Conservation (phyloP, 2,888 invertebrate genomes). For the Drosophila mulleri region DNA sequence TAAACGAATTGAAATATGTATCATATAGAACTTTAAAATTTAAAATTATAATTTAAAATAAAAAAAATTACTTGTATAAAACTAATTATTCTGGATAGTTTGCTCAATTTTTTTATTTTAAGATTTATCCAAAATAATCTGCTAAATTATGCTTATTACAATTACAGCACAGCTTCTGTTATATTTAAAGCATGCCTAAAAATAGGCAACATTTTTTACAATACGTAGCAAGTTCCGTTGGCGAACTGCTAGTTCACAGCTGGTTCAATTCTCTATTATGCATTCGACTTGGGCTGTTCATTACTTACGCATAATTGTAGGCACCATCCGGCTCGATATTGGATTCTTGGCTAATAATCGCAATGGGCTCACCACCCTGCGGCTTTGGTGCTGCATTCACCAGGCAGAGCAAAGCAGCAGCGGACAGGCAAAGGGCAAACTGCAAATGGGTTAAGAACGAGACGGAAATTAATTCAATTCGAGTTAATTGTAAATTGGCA, state of each 20-base stretch:
- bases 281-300: neutral
- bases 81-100: neutral
- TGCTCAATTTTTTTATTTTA: neutral
- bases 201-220: conserved; percentile 34
- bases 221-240: conserved; percentile 8
- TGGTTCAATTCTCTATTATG: conserved; percentile 1
- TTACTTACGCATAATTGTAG: conserved; percentile 89
- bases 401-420: conserved; percentile 81
- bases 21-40: no score
- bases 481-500: conserved; percentile 47
- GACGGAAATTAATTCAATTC: conserved; percentile 53
- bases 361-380: conserved; percentile 87
- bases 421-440: conserved; percentile 80
- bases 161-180: neutral
- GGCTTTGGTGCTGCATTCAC: conserved; percentile 87
- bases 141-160: neutral
- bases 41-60: no score
- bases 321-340: conserved; percentile 90
- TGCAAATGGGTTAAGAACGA: conserved; percentile 66
- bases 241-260: conserved; percentile 2
- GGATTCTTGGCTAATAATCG: conserved; percentile 90
- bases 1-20: no score
- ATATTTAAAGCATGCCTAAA: conserved; percentile 22
- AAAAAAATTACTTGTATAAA: no score
- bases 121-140: neutral